Conservation (phyloP, 2,888 invertebrate genomes). For the Onchidella celtica region DNA sequence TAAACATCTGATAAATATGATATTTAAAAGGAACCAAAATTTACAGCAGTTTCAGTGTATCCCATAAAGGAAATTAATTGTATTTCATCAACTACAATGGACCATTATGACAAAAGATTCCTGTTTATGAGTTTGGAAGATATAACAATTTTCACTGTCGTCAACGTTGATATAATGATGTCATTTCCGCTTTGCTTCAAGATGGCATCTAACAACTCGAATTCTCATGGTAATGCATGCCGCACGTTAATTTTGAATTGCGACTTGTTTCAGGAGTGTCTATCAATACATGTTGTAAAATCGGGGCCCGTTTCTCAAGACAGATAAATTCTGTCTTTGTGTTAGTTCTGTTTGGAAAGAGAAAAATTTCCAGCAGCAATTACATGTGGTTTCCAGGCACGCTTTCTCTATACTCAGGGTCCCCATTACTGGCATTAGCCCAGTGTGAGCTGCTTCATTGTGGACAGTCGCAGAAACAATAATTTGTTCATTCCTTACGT, state of each 20-base stretch:
- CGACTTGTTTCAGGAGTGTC: too few species aligned
- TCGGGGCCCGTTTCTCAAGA: too few species aligned
- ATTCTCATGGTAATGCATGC: not conserved
- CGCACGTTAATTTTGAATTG: not conserved
- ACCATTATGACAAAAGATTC: too few species aligned
- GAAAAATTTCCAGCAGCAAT: not conserved
- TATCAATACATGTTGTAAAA: too few species aligned
- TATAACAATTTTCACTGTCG: too few species aligned
- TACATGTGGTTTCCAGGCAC: not conserved
- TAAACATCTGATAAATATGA: not conserved
- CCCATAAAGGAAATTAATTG: not conserved
- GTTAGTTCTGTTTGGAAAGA: too few species aligned
- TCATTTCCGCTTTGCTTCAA: not conserved
- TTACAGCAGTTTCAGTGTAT: not conserved
- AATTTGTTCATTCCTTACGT: too few species aligned
- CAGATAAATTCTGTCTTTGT: too few species aligned
- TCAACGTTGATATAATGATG: not conserved
- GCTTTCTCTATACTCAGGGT: not conserved
- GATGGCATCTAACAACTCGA: constrained; percentile 25
- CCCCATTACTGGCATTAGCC: not conserved
- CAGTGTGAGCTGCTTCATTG: too few species aligned
- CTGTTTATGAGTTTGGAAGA: too few species aligned
- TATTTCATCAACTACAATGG: not conserved
- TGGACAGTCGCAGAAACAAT: too few species aligned
- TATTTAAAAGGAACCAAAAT: not conserved